Evolutionary conservation across 1,140 invertebrate genomes (phyloP).

Genomic region (Heterodera schachtii): DNA sequence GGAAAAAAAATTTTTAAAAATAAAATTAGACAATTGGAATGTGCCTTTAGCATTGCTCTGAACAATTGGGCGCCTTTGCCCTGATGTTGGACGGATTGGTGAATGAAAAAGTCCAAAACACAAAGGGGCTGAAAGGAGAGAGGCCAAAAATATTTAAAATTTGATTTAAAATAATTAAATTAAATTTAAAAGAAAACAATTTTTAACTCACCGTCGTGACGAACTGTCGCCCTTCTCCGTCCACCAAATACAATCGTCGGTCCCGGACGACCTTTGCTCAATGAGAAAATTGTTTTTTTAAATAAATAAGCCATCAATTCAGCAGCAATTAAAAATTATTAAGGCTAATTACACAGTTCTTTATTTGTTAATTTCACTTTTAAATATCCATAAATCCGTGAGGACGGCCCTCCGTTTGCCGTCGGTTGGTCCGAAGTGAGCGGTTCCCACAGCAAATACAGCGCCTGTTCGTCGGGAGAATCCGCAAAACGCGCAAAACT

Average conservation of each 20-base stretch:
- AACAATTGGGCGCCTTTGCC: slow-evolving; percentile 78
- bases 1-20: slow-evolving; percentile 1
- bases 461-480: slow-evolving; percentile 36
- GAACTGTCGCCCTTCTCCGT: slow-evolving; percentile 71
- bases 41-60: slow-evolving; percentile 76
- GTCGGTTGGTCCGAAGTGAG: background rate
- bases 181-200: background rate
- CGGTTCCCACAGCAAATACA: slow-evolving; percentile 43
- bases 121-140: slow-evolving; percentile 71
- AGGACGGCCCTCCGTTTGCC: slow-evolving; percentile 18
- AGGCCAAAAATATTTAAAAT: background rate
- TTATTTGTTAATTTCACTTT: slow-evolving; percentile 26
- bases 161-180: background rate
- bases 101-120: slow-evolving; percentile 83
- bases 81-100: slow-evolving; percentile 77
- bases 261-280: slow-evolving; percentile 11
- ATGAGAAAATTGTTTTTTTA: background rate
- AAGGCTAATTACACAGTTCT: too few relatives aligned
- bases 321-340: too few relatives aligned
- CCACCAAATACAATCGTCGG: slow-evolving; percentile 61
- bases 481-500: slow-evolving; percentile 38
- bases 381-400: slow-evolving; percentile 38
- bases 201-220: slow-evolving; percentile 70
- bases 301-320: too few relatives aligned
- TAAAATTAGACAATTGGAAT: slow-evolving; percentile 24